Percentiles rank a stretch among this genome's conserved stretches.
These are phyloP conservation scores for Nycticebus coucang DNA, from an alignment of 2,113 vertebrate genomes.

Conservation along the genomic window DNA sequence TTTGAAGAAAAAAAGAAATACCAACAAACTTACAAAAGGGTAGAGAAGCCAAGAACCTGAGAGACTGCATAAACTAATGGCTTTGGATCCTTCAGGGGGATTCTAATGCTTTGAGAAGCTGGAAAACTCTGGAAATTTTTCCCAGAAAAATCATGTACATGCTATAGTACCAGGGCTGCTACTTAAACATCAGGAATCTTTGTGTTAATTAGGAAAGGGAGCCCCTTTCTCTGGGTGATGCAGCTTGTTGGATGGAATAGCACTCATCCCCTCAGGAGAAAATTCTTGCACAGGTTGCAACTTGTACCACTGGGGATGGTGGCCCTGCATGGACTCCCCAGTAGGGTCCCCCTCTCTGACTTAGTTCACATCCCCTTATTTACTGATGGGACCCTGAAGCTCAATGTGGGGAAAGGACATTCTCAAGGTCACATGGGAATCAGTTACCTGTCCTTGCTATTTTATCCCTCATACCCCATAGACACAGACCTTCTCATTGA, in stretches of 20 bases:
- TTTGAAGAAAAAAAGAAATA: not conserved
- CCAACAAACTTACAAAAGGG: not conserved
- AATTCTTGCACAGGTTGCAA: too few relatives aligned
- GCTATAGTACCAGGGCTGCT: not conserved
- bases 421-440: conserved; percentile 38
- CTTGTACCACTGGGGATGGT: not conserved
- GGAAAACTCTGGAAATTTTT: not conserved
- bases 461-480: not conserved
- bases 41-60: not conserved
- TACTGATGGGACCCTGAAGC: not conserved
- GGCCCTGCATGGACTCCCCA: fast-evolving
- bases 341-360: not conserved
- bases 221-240: not conserved
- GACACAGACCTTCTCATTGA: not conserved
- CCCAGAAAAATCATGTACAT: not conserved
- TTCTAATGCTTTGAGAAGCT: not conserved
- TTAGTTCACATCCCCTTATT: not conserved
- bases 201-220: not conserved
- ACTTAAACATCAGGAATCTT: too few relatives aligned
- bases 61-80: not conserved
- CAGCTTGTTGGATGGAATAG: too few relatives aligned
- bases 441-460: not conserved
- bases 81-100: not conserved
- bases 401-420: not conserved
- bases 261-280: not conserved